phyloP scores from a whole-genome alignment of 2,797 vertebrate species.

The Platalea minor region DNA sequence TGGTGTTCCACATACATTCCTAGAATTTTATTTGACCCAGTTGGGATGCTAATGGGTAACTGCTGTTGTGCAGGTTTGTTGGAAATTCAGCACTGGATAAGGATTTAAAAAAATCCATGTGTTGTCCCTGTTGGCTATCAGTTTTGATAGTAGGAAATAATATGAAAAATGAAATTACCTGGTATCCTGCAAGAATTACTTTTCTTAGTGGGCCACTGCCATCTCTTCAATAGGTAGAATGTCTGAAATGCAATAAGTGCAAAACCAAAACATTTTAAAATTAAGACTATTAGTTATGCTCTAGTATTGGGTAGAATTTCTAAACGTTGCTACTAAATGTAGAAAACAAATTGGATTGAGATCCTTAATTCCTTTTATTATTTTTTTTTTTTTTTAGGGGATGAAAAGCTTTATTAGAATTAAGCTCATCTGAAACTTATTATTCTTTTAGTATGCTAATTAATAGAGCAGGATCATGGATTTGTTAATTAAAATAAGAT shows the following conservation, averaged over 20 bases:
- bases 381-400: conserved; percentile 50
- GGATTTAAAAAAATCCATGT: not conserved
- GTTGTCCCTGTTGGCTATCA: not conserved
- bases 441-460: conserved; percentile 73
- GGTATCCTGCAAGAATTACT: not conserved
- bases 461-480: conserved; percentile 71
- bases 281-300: conserved; percentile 26
- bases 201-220: not conserved
- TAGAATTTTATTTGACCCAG: not conserved
- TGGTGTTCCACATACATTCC: not conserved
- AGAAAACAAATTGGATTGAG: conserved; percentile 64
- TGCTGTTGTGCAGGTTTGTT: not conserved
- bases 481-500: conserved; percentile 80
- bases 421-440: conserved; percentile 71
- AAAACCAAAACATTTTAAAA: conserved; percentile 40
- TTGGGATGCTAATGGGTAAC: not conserved
- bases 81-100: not conserved
- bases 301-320: conserved; percentile 6
- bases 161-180: not conserved
- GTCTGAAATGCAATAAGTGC: not conserved
- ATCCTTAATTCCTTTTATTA: conserved; percentile 62
- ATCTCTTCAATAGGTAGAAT: not conserved
- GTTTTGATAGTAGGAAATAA: conserved; percentile 1
- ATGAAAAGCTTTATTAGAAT: conserved; percentile 72
- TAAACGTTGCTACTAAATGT: conserved; percentile 37